These are phyloP conservation scores for Solen grandis DNA, from an alignment of 1,140 invertebrate genomes.

Conservation along the genomic window DNA sequence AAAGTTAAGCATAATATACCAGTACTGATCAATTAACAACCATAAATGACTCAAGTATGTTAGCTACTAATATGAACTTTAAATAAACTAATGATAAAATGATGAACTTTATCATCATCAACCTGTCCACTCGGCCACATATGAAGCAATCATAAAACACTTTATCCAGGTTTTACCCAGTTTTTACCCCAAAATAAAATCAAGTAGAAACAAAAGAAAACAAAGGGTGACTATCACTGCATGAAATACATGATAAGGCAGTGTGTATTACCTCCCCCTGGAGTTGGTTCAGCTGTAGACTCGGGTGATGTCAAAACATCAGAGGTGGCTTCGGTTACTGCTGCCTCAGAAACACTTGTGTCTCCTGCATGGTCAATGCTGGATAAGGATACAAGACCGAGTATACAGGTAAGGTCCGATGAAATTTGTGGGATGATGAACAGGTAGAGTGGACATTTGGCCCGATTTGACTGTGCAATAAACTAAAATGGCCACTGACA, in stretches of 20 bases:
- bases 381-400: background rate
- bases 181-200: background rate
- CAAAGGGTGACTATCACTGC: background rate
- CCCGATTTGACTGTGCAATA: too few species aligned
- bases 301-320: background rate
- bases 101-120: background rate
- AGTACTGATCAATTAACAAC: too few species aligned
- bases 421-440: background rate
- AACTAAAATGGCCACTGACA: background rate
- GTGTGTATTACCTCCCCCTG: conserved; percentile 50
- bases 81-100: background rate
- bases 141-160: background rate
- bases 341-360: conserved; percentile 42
- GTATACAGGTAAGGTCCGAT: background rate
- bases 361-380: conserved; percentile 52
- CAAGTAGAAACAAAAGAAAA: background rate
- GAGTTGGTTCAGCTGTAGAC: conserved; percentile 14
- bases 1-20: too few species aligned
- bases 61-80: too few species aligned
- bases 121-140: background rate
- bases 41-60: too few species aligned
- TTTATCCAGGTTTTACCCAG: background rate
- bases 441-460: background rate
- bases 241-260: background rate
- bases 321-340: conserved; percentile 1